Conservation (phyloP, 2,113 vertebrate genomes). For the Trinectes maculatus region DNA sequence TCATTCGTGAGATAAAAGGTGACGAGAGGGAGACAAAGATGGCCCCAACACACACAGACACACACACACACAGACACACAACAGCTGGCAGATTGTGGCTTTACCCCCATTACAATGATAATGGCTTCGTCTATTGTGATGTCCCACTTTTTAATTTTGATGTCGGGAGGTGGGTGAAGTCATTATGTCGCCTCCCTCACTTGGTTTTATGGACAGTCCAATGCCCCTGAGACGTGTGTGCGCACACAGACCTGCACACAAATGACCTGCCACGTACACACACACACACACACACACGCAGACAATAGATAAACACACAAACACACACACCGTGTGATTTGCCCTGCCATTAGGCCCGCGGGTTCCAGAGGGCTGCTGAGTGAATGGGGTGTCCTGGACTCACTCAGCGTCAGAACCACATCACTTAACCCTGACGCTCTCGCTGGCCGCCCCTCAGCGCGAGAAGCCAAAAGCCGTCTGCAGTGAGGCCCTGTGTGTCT, state of each 20-base stretch:
- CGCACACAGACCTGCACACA: slow-evolving; percentile 13
- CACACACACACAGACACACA: slow-evolving; percentile 25
- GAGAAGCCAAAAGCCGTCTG: slow-evolving; percentile 78
- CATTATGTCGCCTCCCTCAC: slow-evolving; percentile 33
- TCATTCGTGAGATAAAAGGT: slow-evolving; percentile 44
- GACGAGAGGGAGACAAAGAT: slow-evolving; percentile 27
- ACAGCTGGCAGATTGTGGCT: slow-evolving; percentile 64
- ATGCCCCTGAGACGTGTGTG: slow-evolving; percentile 29
- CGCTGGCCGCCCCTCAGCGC: slow-evolving; percentile 66
- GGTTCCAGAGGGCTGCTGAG: slow-evolving; percentile 48
- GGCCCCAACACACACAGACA: slow-evolving; percentile 18
- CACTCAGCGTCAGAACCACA: slow-evolving; percentile 85
- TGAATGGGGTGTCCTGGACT: slow-evolving; percentile 69
- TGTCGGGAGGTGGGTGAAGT: slow-evolving; percentile 46
- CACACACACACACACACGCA: slow-evolving; percentile 31
- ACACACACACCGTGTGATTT: slow-evolving; percentile 40
- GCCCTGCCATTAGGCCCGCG: slow-evolving; percentile 60
- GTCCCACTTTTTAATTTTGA: slow-evolving; percentile 61
- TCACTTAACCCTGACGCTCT: slow-evolving; percentile 88
- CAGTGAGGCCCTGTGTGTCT: slow-evolving; percentile 78
- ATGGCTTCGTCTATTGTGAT: slow-evolving; percentile 48
- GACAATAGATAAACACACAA: no score
- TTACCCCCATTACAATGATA: slow-evolving; percentile 51
- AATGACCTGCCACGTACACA: slow-evolving; percentile 14
- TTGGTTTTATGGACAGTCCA: slow-evolving; percentile 58